Conservation (phyloP, 2,797 vertebrate genomes). For the Chelonia mydas region DNA sequence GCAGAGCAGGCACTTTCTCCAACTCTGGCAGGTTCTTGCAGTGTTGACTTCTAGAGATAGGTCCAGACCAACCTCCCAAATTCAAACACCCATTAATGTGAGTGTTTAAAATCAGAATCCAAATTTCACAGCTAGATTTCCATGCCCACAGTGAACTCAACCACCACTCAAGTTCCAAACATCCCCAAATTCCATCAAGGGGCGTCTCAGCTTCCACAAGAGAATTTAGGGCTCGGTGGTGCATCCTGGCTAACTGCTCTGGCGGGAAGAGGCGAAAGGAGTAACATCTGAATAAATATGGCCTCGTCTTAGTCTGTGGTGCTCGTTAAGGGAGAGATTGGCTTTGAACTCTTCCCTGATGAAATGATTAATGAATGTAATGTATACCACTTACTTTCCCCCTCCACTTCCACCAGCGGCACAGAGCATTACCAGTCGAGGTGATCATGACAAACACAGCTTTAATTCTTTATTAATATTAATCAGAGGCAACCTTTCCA, state of each 20-base stretch:
- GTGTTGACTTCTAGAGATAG: background rate
- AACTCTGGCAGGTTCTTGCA: background rate
- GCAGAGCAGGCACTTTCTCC: too few relatives aligned
- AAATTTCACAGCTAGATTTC: background rate
- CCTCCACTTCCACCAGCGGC: constrained; percentile 61
- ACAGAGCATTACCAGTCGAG: constrained; percentile 72
- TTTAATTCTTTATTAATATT: constrained; percentile 84
- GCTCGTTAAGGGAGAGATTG: constrained; percentile 58
- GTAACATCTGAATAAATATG: constrained; percentile 36
- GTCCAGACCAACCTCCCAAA: background rate
- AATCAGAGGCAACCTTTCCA: constrained; percentile 80
- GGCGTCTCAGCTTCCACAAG: background rate
- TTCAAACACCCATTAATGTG: background rate
- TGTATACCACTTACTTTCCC: constrained; percentile 63
- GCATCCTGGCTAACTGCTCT: background rate
- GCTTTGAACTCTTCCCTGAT: constrained; percentile 70
- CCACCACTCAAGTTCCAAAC: background rate
- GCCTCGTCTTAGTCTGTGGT: constrained; percentile 20
- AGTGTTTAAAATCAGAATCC: background rate
- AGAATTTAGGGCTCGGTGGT: background rate
- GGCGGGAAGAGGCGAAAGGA: background rate
- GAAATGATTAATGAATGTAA: constrained; percentile 71
- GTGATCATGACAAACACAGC: constrained; percentile 74
- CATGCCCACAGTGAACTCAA: background rate
- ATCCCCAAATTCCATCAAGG: rapidly evolving